Evolutionary conservation across 1,140 invertebrate genomes (phyloP).

Genomic region (Plodia interpunctella): DNA sequence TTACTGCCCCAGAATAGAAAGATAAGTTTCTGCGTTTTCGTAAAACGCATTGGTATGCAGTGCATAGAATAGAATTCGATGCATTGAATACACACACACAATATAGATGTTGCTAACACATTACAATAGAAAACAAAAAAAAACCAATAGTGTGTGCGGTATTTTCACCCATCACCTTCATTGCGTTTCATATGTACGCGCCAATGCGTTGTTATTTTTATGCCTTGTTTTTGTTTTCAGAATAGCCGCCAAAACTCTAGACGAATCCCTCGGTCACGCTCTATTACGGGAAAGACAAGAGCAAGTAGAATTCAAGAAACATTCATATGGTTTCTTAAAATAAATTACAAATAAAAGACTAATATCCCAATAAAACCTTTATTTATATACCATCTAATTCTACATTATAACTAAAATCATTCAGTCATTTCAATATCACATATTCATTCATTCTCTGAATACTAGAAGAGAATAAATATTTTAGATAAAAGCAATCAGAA

Average conservation of each 20-base stretch:
- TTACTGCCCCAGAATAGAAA: too few species aligned
- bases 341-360: constrained; percentile 42
- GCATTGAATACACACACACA: too few species aligned
- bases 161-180: too few species aligned
- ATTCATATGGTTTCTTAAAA: constrained; percentile 78
- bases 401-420: background rate
- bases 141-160: too few species aligned
- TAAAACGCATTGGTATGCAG: too few species aligned
- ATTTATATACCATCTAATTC: constrained; percentile 15
- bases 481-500: background rate
- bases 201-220: too few species aligned
- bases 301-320: constrained; percentile 56
- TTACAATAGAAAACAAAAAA: too few species aligned
- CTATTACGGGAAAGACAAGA: constrained; percentile 64
- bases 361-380: constrained; percentile 25
- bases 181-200: background rate
- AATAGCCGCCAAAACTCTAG: constrained; percentile 73
- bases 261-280: constrained; percentile 75
- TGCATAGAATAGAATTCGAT: too few species aligned
- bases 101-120: too few species aligned
- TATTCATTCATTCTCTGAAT: constrained; percentile 9
- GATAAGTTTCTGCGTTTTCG: too few species aligned
- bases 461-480: background rate
- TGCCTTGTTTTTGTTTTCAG: constrained; percentile 45
- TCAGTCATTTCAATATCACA: constrained; percentile 15